Percentiles rank a stretch among this genome's conserved stretches.
These are phyloP conservation scores for Amblyjoppa fuscipennis DNA, from an alignment of 2,888 invertebrate genomes.

Conservation along the genomic window DNA sequence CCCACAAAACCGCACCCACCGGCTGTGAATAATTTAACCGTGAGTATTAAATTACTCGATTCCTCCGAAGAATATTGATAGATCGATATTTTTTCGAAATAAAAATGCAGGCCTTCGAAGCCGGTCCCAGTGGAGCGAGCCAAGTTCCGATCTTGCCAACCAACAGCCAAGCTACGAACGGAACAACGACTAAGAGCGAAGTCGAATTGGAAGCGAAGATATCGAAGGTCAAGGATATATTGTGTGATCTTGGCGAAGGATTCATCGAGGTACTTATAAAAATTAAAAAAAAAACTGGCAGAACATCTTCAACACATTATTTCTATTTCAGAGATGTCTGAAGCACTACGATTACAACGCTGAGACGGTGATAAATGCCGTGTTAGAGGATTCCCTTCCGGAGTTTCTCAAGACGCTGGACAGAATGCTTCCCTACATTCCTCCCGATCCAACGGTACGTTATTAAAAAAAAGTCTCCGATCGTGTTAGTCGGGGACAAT, in stretches of 20 bases:
- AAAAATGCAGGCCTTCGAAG: constrained; percentile 66
- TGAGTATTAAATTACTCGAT: constrained; percentile 61
- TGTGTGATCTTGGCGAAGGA: constrained; percentile 93
- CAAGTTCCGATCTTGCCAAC: constrained; percentile 20
- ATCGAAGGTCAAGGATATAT: constrained; percentile 90
- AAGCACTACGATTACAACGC: constrained; percentile 91
- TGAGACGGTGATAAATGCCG: constrained; percentile 92
- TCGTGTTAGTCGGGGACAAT: constrained; percentile 6
- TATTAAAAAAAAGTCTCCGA: background rate
- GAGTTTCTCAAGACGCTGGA: constrained; percentile 85
- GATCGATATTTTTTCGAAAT: background rate
- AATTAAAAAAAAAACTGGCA: background rate
- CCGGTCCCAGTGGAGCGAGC: constrained; percentile 72
- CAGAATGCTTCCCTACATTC: constrained; percentile 88
- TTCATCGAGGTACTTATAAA: constrained; percentile 86
- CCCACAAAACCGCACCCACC: background rate
- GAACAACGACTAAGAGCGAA: constrained; percentile 71
- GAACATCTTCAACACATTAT: background rate
- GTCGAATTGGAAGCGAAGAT: constrained; percentile 85
- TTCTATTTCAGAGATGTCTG: constrained; percentile 89
- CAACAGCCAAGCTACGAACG: constrained; percentile 26
- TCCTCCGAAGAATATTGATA: background rate
- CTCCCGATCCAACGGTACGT: constrained; percentile 87
- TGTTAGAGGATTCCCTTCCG: constrained; percentile 92
- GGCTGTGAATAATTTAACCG: constrained; percentile 15